Conservation (phyloP, 2,888 invertebrate species). For the Spisula subtruncata region DNA sequence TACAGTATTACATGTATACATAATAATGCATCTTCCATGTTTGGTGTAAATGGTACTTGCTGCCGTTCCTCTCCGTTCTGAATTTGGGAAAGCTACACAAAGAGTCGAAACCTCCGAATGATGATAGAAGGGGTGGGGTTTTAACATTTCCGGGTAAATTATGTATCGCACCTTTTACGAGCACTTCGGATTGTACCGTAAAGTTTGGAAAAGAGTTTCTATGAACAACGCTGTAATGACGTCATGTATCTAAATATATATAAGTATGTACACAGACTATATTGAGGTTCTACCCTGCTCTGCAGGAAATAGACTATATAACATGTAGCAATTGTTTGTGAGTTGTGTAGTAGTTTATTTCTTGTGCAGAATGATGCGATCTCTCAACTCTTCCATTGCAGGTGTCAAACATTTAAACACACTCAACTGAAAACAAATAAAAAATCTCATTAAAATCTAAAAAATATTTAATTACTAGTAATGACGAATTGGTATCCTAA, state of each 20-base stretch:
- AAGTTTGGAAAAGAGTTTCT: not conserved
- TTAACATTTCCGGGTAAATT: too few relatives aligned
- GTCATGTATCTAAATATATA: not conserved
- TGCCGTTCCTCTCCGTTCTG: too few relatives aligned
- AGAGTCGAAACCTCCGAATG: too few relatives aligned
- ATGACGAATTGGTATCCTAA: too few relatives aligned
- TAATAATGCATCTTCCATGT: not conserved
- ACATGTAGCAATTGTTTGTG: not conserved
- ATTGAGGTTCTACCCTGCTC: not conserved
- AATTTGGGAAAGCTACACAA: too few relatives aligned
- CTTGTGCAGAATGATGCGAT: slow-evolving; percentile 34
- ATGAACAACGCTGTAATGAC: not conserved
- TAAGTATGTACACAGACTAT: not conserved
- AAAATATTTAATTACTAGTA: not conserved
- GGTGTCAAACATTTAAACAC: slow-evolving; percentile 68
- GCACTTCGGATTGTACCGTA: not conserved
- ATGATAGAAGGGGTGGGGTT: too few relatives aligned
- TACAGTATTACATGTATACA: too few relatives aligned
- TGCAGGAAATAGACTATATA: not conserved
- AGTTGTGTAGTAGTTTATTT: not conserved
- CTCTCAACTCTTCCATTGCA: slow-evolving; percentile 57
- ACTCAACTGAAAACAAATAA: slow-evolving; percentile 59
- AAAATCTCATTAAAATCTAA: not conserved
- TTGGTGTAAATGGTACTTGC: not conserved
- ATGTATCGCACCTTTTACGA: too few relatives aligned